Percentiles rank a stretch among this genome's conserved stretches.
Evolutionary conservation across 37 sponge, comb jelly and placozoan species (phyloP).

Genomic region (Tethya wilhelma): DNA sequence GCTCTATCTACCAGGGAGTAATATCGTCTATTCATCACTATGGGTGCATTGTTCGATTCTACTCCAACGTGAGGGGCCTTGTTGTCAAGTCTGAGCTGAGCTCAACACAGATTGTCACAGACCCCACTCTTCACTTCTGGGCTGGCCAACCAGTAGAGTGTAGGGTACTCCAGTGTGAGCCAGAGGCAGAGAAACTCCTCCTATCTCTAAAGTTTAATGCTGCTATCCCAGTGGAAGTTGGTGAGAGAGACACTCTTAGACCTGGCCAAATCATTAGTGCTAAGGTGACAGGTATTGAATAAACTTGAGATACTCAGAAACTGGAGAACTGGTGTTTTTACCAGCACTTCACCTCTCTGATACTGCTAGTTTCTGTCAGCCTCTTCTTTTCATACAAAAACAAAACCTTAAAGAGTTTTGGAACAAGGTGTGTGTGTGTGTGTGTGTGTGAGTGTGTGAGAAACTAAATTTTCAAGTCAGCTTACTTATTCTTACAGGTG

Average conservation of each 20-base stretch:
- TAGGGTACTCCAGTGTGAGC: conserved; percentile 57
- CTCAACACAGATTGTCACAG: conserved; percentile 40
- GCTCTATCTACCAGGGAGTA: conserved; percentile 55
- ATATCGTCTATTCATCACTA: conserved; percentile 36
- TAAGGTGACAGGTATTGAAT: conserved; percentile 65
- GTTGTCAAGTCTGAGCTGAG: conserved; percentile 72
- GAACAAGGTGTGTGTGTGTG: conserved; percentile 10
- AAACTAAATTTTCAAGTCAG: not conserved
- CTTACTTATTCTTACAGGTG: conserved; percentile 17
- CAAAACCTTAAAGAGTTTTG: conserved; percentile 11
- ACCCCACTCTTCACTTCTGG: conserved; percentile 50
- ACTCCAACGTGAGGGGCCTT: conserved; percentile 65
- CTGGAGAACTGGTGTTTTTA: conserved; percentile 57
- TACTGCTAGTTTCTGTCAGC: conserved; percentile 30
- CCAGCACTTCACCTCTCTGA: conserved; percentile 77
- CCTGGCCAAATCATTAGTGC: conserved; percentile 13
- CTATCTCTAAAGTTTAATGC: conserved; percentile 53
- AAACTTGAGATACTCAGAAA: conserved; percentile 22
- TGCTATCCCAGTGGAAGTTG: not conserved
- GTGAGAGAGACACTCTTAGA: not conserved
- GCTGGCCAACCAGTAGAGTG: conserved; percentile 85
- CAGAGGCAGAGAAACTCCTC: conserved; percentile 46
- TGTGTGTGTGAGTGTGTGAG: not conserved
- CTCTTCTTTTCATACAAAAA: conserved; percentile 41
- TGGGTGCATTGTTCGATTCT: conserved; percentile 81